phyloP scores from a whole-genome alignment of 1,140 invertebrate genomes.

The Pteromalus puparum region DNA sequence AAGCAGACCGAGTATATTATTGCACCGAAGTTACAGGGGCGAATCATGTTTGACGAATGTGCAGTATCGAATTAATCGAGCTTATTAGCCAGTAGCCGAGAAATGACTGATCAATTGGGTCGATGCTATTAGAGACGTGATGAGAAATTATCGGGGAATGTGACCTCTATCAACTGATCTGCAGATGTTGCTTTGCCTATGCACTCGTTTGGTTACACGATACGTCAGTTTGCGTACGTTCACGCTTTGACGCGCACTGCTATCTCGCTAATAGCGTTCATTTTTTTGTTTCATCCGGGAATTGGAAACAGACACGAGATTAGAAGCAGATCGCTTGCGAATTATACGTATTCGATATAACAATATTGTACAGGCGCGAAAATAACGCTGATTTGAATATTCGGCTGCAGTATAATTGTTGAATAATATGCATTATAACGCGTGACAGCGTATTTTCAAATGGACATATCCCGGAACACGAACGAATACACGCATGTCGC shows the following conservation, averaged over 20 bases:
- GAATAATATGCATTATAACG: neutral
- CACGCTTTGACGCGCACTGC: neutral
- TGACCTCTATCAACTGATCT: constrained; percentile 25
- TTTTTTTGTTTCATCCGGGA: neutral
- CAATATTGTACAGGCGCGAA: neutral
- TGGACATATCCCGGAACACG: neutral
- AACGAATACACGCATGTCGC: neutral
- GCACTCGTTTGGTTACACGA: neutral
- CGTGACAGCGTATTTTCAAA: neutral
- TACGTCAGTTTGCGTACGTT: neutral
- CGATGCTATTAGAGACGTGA: neutral
- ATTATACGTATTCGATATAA: neutral
- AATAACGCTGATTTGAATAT: constrained; percentile 20
- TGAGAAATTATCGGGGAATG: neutral
- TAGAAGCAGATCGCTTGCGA: neutral
- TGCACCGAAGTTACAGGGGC: neutral
- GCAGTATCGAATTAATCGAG: neutral
- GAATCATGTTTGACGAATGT: neutral
- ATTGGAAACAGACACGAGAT: no score
- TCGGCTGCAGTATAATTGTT: neutral
- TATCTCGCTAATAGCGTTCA: neutral
- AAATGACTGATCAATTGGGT: constrained; percentile 13
- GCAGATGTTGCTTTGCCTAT: neutral
- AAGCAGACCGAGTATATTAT: neutral
- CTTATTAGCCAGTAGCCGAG: neutral